Conservation (phyloP, 2,113 vertebrate genomes). For the Pelusios castaneus region DNA sequence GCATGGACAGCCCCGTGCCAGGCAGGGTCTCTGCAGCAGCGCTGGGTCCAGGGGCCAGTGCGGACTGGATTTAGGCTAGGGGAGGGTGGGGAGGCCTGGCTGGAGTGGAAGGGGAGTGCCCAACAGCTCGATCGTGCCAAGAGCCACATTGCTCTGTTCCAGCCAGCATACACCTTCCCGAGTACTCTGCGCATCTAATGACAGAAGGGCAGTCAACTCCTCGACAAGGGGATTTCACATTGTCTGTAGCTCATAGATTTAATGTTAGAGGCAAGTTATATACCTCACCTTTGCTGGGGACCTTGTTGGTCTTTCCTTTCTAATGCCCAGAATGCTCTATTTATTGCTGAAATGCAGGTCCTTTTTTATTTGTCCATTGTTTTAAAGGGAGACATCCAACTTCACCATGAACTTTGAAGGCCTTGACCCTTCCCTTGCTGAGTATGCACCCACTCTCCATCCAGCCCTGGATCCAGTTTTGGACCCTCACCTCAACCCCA, state of each 20-base stretch:
- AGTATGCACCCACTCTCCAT: slow-evolving; percentile 83
- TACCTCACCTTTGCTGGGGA: neutral
- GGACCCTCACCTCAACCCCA: slow-evolving; percentile 89
- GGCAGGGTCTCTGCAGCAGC: neutral
- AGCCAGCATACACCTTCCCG: neutral
- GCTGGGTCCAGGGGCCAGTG: neutral
- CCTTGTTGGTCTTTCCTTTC: neutral
- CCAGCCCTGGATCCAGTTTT: slow-evolving; percentile 84
- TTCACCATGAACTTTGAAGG: slow-evolving; percentile 94
- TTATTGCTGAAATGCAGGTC: neutral
- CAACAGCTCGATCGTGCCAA: too few species aligned
- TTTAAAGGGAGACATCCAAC: neutral
- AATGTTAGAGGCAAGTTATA: neutral
- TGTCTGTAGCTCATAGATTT: neutral
- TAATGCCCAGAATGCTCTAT: neutral
- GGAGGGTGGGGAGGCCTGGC: neutral
- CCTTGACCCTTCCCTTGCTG: slow-evolving; percentile 88
- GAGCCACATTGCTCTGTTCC: neutral
- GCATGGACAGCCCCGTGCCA: neutral
- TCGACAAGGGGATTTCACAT: neutral
- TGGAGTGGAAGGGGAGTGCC: neutral
- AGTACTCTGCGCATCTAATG: neutral
- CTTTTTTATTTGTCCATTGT: fast-evolving
- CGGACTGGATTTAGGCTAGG: neutral
- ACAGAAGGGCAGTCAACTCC: neutral